A percentile compares a stretch with the other conserved stretches of the same genome.
Evolutionary conservation across 2,113 vertebrate species (phyloP).

Genomic region (Hoplias malabaricus): DNA sequence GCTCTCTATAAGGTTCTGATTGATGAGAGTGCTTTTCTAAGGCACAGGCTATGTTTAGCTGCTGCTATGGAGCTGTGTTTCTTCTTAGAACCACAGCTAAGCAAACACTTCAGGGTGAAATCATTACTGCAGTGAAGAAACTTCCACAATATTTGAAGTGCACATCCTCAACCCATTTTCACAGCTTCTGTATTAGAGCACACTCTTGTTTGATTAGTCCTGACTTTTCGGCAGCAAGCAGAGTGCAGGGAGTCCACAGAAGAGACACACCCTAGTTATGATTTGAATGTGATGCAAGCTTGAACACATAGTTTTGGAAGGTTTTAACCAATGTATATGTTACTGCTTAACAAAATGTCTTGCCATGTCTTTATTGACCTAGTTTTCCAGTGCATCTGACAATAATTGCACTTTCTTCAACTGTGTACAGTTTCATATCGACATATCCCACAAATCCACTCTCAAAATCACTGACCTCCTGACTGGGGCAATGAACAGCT

Average conservation of each 20-base stretch:
- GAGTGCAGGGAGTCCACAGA: too few relatives aligned
- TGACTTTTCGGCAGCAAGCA: neutral
- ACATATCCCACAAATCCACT: too few relatives aligned
- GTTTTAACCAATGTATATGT: too few relatives aligned
- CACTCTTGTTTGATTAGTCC: neutral
- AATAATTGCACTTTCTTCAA: too few relatives aligned
- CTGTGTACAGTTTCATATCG: too few relatives aligned
- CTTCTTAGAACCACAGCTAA: neutral
- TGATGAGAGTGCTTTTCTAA: neutral
- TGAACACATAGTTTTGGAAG: too few relatives aligned
- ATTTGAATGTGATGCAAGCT: neutral
- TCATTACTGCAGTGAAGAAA: neutral
- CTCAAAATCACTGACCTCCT: too few relatives aligned
- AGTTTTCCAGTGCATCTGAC: too few relatives aligned
- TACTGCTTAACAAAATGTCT: too few relatives aligned
- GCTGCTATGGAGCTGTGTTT: neutral
- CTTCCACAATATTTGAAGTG: neutral
- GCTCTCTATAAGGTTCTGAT: neutral
- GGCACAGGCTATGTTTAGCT: neutral
- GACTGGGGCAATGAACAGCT: too few relatives aligned
- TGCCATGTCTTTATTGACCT: too few relatives aligned
- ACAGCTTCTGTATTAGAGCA: neutral
- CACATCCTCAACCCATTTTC: slow-evolving; percentile 13
- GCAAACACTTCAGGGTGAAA: neutral
- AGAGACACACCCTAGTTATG: neutral